Base-by-base conservation (phyloP, 2,797 vertebrate genomes). In the Danio jaintianensis region DNA sequence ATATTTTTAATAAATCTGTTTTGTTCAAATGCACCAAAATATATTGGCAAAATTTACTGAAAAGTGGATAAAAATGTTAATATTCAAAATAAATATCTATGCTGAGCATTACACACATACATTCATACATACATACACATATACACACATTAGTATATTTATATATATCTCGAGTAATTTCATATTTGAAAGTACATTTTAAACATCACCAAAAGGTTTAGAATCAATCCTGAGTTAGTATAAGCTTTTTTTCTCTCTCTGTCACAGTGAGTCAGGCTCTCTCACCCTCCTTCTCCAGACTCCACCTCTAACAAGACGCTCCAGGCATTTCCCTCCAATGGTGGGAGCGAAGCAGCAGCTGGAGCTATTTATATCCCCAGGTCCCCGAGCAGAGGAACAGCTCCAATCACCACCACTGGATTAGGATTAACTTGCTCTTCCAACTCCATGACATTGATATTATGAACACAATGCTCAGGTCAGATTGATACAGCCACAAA, bases 341-440 rank as follows among this genome's bases (percentile, higher is more conserved):
- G 67, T 42, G 67, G 15, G 36, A 20, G 47, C 8, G 10, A 52
- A 52, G 48, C 67, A 61, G 63, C 85, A 84, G 82, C 56, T 71
- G 73, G 68, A 48, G 80, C 80, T 84, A 86, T 82, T 80, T 80
- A 82, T 84, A 86, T 81, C 15, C 45, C 63, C 45, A 74, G 80
- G 74, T 78, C 79, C 72, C 80, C 72, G 68, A 79, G 82, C 74
- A 77, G 67, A 61, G 84, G 38, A 70, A 18, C n/a, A 13, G 52
- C 61, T 71, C 42, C 47, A 66, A 53, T 77, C 56, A 61, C 50
- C 64, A 9, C 22, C 67, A 18, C 75, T 52, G 50, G 45, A 80
- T 80, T 62, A 55, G 69, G 77, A 86, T 78, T 79, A 71, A 47
- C 47, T 78, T 68, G 66, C 16, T 22, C 73, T 38, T 63, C 3